Evolutionary conservation across 2,113 vertebrate species (phyloP), one percentile per base, ranked within the genome.

Genomic region (Lathamus discolor): DNA sequence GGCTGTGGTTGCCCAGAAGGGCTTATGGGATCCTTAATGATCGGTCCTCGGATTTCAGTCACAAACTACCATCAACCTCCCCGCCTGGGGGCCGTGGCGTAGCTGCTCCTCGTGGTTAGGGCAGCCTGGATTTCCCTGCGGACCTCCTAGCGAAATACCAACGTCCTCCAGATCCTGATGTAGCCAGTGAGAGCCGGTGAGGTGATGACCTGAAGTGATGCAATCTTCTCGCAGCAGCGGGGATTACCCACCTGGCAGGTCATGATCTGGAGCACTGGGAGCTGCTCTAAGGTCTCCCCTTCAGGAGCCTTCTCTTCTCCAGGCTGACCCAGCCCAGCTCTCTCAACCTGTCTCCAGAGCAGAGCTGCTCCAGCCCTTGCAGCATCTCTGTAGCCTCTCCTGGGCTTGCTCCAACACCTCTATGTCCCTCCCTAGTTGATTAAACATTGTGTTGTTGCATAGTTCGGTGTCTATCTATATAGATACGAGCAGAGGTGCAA

Each of bases 401-500:
- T 23, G 57, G 33, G 10, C 33, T 24, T 15, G 20, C 33, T 59
- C 22, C 57, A 35, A 16, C 57, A 59, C 22, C 33, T 9, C 57
- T 12, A 35, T 3, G 2, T 59, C 33, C 13, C 57, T 35, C 57
- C 57, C 22, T 24, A 10, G 37, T 14, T 80, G 43, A 13, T 8
- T 7, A 67, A 69, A 31, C 4, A 1, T 2, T 27, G 25, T 4
- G 12, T 5, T 54, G 19, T 13, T 37, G 43, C 14, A 2, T 1
- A 2, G 29, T 59, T 37, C n/a, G 31, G 5, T 11, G 39, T 27
- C 9, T 18, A 0, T 27, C 9, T 18, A 0, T 10, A 33, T 37
- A 14, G 83, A 6, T 33, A 7, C 0, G 20, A 23, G 29, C 15
- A 19, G 20, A 54, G 41, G 33, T 35, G 63, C 46, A 55, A 22